phyloP scores from a whole-genome alignment of 2,888 invertebrate species.

The Platypus cylindrus region DNA sequence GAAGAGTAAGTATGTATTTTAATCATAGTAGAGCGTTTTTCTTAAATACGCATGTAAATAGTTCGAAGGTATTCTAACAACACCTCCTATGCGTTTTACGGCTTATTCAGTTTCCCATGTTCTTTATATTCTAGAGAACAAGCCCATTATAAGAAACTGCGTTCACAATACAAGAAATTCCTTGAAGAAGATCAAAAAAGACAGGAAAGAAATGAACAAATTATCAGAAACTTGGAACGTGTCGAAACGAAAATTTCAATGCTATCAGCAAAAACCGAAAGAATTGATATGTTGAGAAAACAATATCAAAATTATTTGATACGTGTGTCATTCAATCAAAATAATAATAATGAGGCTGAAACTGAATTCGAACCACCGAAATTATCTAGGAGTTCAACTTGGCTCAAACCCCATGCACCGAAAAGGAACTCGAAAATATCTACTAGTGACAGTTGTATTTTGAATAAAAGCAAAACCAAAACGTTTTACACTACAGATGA shows the following conservation, averaged over 20 bases:
- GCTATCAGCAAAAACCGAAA: conserved; percentile 46
- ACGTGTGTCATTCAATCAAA: no score
- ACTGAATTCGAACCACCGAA: no score
- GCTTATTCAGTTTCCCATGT: not conserved
- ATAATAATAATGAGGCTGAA: no score
- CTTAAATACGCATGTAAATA: not conserved
- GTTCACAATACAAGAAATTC: conserved; percentile 38
- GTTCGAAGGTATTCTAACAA: no score
- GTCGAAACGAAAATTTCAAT: conserved; percentile 44
- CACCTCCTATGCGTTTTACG: no score
- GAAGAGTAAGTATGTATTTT: conserved; percentile 39
- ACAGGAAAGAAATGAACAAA: conserved; percentile 45
- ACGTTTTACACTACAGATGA: no score
- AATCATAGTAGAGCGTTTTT: not conserved
- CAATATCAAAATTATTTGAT: conserved; percentile 28
- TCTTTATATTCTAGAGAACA: conserved; percentile 26
- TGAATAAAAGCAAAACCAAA: no score
- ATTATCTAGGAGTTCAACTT: no score
- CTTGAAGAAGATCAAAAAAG: conserved; percentile 45
- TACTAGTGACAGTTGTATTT: no score
- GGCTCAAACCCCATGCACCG: no score
- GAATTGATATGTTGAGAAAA: conserved; percentile 39
- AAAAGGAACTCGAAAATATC: no score
- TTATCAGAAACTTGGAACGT: conserved; percentile 43
- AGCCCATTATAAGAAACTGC: conserved; percentile 30